These are phyloP conservation scores for Pseudocheirus occidentalis DNA, from an alignment of 2,797 vertebrate genomes.

Conservation along the genomic window DNA sequence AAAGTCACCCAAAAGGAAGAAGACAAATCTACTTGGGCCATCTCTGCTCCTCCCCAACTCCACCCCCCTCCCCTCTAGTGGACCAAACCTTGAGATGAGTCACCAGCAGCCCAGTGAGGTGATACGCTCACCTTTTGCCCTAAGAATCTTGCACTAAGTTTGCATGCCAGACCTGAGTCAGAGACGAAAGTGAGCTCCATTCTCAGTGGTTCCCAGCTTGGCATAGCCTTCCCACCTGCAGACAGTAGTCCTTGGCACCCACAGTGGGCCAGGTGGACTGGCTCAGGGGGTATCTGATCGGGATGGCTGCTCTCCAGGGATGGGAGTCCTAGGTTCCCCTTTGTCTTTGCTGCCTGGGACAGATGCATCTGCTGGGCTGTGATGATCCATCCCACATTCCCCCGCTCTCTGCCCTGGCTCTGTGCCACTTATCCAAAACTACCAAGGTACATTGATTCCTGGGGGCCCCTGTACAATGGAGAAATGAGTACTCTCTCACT, in stretches of 20 bases:
- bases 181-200: neutral
- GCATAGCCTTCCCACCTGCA: neutral
- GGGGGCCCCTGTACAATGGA: neutral
- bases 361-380: neutral
- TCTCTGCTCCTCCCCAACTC: neutral
- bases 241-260: neutral
- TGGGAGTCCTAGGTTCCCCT: neutral
- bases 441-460: neutral
- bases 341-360: neutral
- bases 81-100: neutral
- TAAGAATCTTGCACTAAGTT: conserved; percentile 25
- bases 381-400: neutral
- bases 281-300: neutral
- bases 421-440: neutral
- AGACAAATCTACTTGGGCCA: neutral
- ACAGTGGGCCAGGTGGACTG: neutral
- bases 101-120: neutral
- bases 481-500: neutral
- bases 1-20: neutral
- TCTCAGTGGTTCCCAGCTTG: neutral
- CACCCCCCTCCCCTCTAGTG: neutral
- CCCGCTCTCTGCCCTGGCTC: neutral
- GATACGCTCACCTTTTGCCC: conserved; percentile 24
- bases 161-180: conserved; percentile 51
- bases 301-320: neutral